Conservation (phyloP, 23 tunicate species). For the Trididemnum clinides region DNA sequence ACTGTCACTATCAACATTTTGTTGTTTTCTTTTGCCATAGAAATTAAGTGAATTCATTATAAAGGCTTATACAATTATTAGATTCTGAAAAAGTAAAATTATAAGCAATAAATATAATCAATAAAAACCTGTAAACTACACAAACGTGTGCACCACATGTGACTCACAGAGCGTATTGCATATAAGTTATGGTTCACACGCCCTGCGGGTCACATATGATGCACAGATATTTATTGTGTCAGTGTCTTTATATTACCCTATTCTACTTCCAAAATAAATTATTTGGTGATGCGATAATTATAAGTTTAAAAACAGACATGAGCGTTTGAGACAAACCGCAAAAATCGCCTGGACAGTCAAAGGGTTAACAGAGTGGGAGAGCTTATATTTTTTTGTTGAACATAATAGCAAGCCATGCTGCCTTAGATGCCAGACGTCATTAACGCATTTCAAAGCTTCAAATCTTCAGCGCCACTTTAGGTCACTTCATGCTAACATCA, state of each 20-base stretch:
- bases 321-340: no score
- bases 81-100: neutral
- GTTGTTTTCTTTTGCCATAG: neutral
- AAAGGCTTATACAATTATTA: neutral
- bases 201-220: neutral
- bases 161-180: constrained; percentile 14
- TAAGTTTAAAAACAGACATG: no score
- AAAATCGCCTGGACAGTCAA: no score
- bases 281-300: no score
- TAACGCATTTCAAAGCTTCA: no score
- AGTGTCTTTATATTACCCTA: neutral
- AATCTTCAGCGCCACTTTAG: no score
- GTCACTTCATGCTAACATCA: no score
- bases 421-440: no score
- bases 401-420: no score
- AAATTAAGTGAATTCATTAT: neutral
- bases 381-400: no score
- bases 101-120: neutral
- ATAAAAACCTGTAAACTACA: neutral
- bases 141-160: constrained; percentile 7
- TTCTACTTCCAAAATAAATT: no score
- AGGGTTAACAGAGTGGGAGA: no score
- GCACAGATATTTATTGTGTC: neutral
- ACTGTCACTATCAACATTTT: neutral
- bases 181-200: neutral